Evolutionary conservation across 2,113 vertebrate genomes (phyloP).

Genomic region (Butastur rufipennis): DNA sequence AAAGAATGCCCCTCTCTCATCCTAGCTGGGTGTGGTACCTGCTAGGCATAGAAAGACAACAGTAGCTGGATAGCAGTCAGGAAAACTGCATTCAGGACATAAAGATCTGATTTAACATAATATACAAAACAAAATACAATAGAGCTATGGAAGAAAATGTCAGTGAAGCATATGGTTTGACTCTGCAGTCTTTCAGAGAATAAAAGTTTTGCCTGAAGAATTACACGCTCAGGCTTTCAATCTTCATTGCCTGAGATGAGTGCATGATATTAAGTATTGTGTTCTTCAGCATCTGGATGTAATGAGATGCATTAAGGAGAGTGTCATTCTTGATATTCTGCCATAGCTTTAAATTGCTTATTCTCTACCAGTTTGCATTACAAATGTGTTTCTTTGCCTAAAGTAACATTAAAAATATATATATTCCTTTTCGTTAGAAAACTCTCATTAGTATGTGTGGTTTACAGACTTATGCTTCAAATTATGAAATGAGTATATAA

Average conservation of each 20-base stretch:
- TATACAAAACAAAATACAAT: not conserved
- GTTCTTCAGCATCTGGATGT: conserved; percentile 35
- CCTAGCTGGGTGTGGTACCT: not conserved
- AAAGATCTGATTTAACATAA: not conserved
- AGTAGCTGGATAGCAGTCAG: not conserved
- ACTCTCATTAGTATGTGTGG: not conserved
- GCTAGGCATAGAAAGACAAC: not conserved
- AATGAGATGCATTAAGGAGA: conserved; percentile 53
- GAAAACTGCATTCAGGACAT: not conserved
- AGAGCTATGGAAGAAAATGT: not conserved
- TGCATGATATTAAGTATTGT: conserved; percentile 40
- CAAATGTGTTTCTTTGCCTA: conserved; percentile 52
- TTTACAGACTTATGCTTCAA: not conserved
- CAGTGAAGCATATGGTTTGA: conserved; percentile 15
- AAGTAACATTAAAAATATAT: conserved; percentile 44
- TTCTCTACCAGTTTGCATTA: conserved; percentile 41
- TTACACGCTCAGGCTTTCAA: conserved; percentile 24
- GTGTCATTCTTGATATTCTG: conserved; percentile 42
- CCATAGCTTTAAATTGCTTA: conserved; percentile 45
- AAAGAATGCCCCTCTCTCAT: not conserved
- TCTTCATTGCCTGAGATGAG: conserved; percentile 23
- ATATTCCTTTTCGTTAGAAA: not conserved
- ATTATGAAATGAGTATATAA: conserved; percentile 18
- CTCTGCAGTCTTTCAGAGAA: not conserved
- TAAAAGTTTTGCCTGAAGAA: conserved; percentile 28